phyloP scores from a whole-genome alignment of 2,888 invertebrate genomes.

The Ophion obscuratus region DNA sequence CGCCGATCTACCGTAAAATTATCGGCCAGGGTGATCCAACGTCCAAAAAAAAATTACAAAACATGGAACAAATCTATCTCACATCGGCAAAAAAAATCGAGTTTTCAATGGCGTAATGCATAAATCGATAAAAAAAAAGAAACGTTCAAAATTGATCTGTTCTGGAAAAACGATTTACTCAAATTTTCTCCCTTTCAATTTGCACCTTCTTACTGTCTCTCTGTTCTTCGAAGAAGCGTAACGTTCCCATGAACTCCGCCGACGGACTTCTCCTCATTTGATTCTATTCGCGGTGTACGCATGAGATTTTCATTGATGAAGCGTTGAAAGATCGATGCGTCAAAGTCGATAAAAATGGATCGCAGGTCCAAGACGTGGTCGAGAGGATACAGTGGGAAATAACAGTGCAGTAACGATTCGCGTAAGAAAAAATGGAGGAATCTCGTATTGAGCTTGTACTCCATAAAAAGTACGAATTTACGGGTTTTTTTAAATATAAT shows the following conservation, averaged over 20 bases:
- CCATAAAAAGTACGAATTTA: background rate
- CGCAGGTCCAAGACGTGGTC: background rate
- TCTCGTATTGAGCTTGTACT: background rate
- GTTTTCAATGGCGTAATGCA: background rate
- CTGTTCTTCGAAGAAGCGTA: background rate
- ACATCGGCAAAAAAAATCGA: constrained; percentile 2
- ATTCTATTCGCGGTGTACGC: background rate
- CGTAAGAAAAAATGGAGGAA: background rate
- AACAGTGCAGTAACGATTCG: background rate
- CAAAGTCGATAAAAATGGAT: background rate
- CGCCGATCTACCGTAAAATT: constrained; percentile 5
- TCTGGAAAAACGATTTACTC: constrained; percentile 6
- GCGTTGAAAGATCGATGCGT: background rate
- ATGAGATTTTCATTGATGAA: background rate
- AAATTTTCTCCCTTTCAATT: constrained; percentile 19
- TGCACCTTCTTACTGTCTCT: background rate
- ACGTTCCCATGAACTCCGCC: constrained; percentile 23
- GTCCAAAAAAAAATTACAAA: background rate
- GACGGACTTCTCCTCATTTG: background rate
- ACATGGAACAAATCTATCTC: constrained; percentile 35
- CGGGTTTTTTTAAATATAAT: background rate
- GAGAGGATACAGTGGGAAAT: background rate
- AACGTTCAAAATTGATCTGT: constrained; percentile 28
- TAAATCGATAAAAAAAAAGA: constrained; percentile 25
- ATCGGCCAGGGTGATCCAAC: constrained; percentile 5